Percentiles rank a stretch among this genome's conserved stretches.
phyloP scores from a whole-genome alignment of 2,888 invertebrate species.

The Cephus sareptanus region DNA sequence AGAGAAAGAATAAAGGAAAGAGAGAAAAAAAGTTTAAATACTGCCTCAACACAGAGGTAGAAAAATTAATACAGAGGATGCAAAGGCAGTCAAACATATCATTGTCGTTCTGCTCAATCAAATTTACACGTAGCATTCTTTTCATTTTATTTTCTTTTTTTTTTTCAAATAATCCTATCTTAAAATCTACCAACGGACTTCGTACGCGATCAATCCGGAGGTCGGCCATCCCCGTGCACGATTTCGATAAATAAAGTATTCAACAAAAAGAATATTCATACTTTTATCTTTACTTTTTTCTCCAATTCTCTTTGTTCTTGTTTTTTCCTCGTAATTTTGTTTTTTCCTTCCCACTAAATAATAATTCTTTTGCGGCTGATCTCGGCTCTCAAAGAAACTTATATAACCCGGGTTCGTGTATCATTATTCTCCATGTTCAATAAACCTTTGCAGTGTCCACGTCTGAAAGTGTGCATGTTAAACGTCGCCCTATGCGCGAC shows the following conservation, averaged over 20 bases:
- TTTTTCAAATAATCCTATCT: neutral
- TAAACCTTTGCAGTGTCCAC: neutral
- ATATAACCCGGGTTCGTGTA: neutral
- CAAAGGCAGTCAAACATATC: neutral
- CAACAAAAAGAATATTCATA: neutral
- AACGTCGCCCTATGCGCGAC: neutral
- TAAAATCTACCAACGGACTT: neutral
- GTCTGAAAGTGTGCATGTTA: neutral
- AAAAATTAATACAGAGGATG: neutral
- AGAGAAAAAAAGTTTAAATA: constrained; percentile 3
- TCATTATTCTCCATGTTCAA: neutral
- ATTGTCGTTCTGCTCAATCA: neutral
- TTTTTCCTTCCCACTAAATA: neutral
- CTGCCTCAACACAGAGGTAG: constrained; percentile 4
- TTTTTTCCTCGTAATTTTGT: neutral
- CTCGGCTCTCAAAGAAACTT: neutral
- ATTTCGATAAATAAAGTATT: neutral
- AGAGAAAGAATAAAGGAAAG: neutral
- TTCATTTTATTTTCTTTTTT: neutral
- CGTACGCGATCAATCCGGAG: neutral
- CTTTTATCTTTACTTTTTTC: neutral
- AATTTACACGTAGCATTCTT: neutral
- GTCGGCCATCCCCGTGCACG: neutral
- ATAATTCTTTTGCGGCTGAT: neutral
- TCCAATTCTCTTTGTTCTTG: neutral